These are phyloP conservation scores for Nothoprocta pentlandii DNA, from an alignment of 2,113 vertebrate genomes.

Conservation along the genomic window DNA sequence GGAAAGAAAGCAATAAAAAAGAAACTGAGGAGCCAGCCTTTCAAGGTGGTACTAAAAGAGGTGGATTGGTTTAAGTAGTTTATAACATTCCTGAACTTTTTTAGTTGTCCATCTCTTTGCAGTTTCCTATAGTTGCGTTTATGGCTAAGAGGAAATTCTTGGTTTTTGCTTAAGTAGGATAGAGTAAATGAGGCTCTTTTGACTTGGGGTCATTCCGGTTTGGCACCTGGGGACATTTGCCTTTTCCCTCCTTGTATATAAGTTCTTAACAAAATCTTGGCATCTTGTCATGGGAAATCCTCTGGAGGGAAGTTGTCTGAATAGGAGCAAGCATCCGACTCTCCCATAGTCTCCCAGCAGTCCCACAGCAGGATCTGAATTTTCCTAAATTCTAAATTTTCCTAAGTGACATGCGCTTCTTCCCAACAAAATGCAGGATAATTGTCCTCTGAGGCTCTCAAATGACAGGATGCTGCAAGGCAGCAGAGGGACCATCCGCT, in stretches of 20 bases:
- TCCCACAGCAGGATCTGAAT: background rate
- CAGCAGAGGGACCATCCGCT: background rate
- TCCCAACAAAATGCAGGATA: background rate
- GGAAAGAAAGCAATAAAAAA: background rate
- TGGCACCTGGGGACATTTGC: background rate
- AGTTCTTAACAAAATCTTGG: background rate
- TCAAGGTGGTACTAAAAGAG: background rate
- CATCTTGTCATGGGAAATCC: background rate
- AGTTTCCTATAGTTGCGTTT: background rate
- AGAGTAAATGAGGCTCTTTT: background rate
- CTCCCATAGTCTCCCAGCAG: fast-evolving
- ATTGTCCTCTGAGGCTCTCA: background rate
- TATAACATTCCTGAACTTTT: background rate
- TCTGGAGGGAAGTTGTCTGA: background rate
- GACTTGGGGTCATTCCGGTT: background rate
- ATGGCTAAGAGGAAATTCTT: background rate
- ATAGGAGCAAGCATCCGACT: background rate
- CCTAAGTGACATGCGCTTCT: background rate
- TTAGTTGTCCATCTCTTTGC: background rate
- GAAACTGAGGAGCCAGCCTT: background rate
- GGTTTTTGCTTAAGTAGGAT: background rate
- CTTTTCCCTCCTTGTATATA: fast-evolving
- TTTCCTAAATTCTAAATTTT: background rate
- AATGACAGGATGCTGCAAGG: background rate
- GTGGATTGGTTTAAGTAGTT: background rate